Base-by-base conservation (phyloP, 2,113 vertebrate species). In the Rousettus leschenaultii region DNA sequence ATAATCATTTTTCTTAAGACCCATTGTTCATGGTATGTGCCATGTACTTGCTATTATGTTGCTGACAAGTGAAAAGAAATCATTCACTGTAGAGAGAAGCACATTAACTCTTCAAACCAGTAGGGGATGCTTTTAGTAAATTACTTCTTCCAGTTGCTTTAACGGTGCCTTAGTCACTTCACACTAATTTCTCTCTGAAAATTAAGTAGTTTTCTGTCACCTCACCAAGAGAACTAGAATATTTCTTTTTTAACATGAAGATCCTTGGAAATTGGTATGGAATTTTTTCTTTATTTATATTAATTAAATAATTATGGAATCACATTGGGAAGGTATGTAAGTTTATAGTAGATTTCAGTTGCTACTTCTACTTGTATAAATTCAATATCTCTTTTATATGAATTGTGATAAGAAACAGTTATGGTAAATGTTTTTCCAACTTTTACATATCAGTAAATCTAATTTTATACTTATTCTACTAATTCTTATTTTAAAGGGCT, bases 291-390 rank as follows among this genome's bases (percentile, higher is more conserved):
- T 40, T 40, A n/a, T 75, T 82, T 94, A 63, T 65, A 48, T 86
- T 83, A 74, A 85, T 88, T 3, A 95, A 91, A 86, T 95, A 91
- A 96, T 85, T 94, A 77, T 70, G 5, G 35, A 78, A 82, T 86
- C 35, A 74, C 22, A 6, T 22, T 86, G 40, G 45, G 5, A 86
- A 79, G 68, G 16, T 66, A 93, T 75, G 26, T 48, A 93, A 82
- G 12, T 70, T 11, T 77, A 86, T 28, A 68, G 33, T 51, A 94
- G 43, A 55, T 82, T 1, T 93, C 73, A 78, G 19, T 80, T 85
- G 33, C 24, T 91, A 89, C 19, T 53, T 95, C 22, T 40, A 35
- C 12, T 95, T 86, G 51, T 43, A 83, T 79, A 95, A 92, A 78
- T n/a, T 26, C 24, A 77, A 6, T 65, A 74, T 95, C 21, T 89